Percentiles rank a stretch among this genome's conserved stretches.
phyloP scores from a whole-genome alignment of 2,797 vertebrate genomes.

The Brachyalestes nurse region DNA sequence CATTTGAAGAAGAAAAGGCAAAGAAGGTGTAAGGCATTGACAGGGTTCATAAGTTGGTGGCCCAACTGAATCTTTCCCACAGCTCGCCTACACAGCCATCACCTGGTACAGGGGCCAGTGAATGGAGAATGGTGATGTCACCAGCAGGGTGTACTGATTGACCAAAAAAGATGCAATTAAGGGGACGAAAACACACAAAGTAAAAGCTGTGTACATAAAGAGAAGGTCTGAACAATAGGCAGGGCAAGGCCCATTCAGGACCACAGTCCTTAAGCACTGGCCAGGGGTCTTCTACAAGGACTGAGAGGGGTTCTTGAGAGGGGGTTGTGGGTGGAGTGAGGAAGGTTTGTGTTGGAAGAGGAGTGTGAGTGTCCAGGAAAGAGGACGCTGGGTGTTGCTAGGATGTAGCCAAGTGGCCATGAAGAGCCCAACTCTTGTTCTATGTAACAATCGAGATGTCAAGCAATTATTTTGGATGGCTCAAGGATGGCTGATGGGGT shows the following conservation, averaged over 20 bases:
- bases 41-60: slow-evolving; percentile 48
- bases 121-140: slow-evolving; percentile 75
- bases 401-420: slow-evolving; percentile 72
- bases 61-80: slow-evolving; percentile 60
- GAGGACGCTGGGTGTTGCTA: slow-evolving; percentile 75
- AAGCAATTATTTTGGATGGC: slow-evolving; percentile 79
- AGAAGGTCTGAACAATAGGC: slow-evolving; percentile 74
- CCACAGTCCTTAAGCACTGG: slow-evolving; percentile 72
- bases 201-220: slow-evolving; percentile 84
- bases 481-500: slow-evolving; percentile 71
- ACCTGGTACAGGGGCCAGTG: slow-evolving; percentile 69
- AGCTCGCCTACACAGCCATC: slow-evolving; percentile 55
- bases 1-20: slow-evolving; percentile 16
- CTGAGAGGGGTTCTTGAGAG: slow-evolving; percentile 73
- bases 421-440: slow-evolving; percentile 69
- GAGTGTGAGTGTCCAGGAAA: slow-evolving; percentile 71
- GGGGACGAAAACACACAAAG: slow-evolving; percentile 79
- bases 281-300: slow-evolving; percentile 77
- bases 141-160: slow-evolving; percentile 75
- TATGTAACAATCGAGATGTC: slow-evolving; percentile 71
- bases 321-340: slow-evolving; percentile 54
- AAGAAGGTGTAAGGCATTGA: slow-evolving; percentile 29
- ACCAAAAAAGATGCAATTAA: slow-evolving; percentile 83
- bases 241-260: slow-evolving; percentile 77
- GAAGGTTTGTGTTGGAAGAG: slow-evolving; percentile 57